Conservation (phyloP, 2,113 vertebrate genomes). For the Empidonax alnorum region DNA sequence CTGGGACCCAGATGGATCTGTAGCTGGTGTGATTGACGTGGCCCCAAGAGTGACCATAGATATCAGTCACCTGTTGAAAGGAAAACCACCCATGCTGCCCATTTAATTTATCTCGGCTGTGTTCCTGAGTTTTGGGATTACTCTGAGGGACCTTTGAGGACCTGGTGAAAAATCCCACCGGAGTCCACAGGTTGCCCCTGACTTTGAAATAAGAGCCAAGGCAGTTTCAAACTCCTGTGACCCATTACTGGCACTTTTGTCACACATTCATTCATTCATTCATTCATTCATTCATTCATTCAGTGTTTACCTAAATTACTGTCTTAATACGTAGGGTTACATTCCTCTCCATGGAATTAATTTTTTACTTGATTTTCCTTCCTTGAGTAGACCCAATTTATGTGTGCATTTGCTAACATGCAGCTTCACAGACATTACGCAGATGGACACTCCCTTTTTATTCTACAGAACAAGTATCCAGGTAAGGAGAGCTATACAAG, state of each 20-base stretch:
- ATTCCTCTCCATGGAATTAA: neutral
- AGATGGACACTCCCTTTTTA: neutral
- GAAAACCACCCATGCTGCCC: neutral
- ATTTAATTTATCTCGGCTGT: neutral
- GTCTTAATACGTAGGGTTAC: neutral
- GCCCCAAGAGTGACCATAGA: neutral
- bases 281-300: neutral
- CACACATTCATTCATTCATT: neutral
- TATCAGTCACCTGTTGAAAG: neutral
- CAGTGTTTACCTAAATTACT: neutral
- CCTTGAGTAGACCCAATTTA: neutral
- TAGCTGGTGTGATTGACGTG: neutral
- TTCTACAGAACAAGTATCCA: neutral
- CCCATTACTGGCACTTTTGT: neutral
- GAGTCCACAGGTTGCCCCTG: neutral
- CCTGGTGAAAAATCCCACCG: neutral
- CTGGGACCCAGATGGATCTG: neutral
- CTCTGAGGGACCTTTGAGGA: neutral
- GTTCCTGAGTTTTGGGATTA: neutral
- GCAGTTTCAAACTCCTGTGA: neutral
- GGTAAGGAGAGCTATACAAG: neutral
- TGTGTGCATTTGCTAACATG: neutral
- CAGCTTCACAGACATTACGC: neutral
- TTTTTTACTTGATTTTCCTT: slow-evolving; percentile 25
- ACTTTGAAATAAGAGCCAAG: neutral